phyloP scores from a whole-genome alignment of 2,888 invertebrate species.

The Baronia brevicornis region DNA sequence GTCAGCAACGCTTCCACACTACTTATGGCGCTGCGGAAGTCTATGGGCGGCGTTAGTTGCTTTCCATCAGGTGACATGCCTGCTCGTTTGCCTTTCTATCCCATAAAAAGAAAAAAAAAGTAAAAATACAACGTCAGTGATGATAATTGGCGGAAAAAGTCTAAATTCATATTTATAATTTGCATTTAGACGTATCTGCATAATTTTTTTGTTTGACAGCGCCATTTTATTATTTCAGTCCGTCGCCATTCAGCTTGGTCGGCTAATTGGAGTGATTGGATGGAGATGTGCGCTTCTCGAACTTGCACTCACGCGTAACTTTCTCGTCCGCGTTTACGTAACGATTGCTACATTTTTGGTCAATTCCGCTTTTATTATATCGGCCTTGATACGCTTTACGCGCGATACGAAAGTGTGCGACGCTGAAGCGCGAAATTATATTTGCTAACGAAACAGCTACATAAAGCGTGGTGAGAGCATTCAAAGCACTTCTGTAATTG shows the following conservation, averaged over 20 bases:
- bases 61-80: too few relatives aligned
- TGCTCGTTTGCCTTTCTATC: too few relatives aligned
- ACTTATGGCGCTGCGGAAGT: too few relatives aligned
- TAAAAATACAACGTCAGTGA: too few relatives aligned
- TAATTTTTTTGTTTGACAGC: too few relatives aligned
- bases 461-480: slow-evolving; percentile 28
- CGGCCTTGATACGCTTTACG: slow-evolving; percentile 51
- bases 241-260: slow-evolving; percentile 26
- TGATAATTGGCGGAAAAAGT: too few relatives aligned
- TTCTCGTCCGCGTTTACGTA: slow-evolving; percentile 46
- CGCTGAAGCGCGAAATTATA: slow-evolving; percentile 38
- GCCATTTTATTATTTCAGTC: slow-evolving; percentile 13
- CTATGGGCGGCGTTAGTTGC: too few relatives aligned
- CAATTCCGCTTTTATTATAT: slow-evolving; percentile 46
- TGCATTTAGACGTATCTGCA: too few relatives aligned
- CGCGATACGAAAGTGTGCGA: slow-evolving; percentile 43
- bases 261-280: slow-evolving; percentile 27
- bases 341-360: slow-evolving; percentile 47
- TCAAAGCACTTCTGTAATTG: slow-evolving; percentile 28
- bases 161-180: too few relatives aligned
- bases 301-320: slow-evolving; percentile 50
- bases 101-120: too few relatives aligned
- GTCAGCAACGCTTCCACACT: too few relatives aligned
- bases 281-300: slow-evolving; percentile 28
- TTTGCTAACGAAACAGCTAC: slow-evolving; percentile 48